A percentile compares a stretch with the other conserved stretches of the same genome.
These are phyloP conservation scores for Volucella bombylans DNA, from an alignment of 2,888 invertebrate species.

Conservation along the genomic window DNA sequence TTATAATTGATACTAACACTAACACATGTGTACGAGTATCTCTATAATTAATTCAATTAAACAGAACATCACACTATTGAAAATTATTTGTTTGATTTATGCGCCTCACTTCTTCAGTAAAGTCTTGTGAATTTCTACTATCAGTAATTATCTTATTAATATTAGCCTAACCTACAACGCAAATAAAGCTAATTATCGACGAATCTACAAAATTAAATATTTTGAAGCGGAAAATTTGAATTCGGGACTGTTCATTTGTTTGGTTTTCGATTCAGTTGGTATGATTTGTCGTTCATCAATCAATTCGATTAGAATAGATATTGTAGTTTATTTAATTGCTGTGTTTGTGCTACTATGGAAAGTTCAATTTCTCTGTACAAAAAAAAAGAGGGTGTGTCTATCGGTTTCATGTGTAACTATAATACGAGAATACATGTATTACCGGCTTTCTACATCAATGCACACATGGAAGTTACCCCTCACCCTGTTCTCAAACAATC, in stretches of 20 bases:
- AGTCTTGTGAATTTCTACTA: no score
- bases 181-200: neutral
- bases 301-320: neutral
- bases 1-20: no score
- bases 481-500: neutral
- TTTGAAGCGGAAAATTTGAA: neutral
- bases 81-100: no score
- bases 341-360: neutral
- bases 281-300: neutral
- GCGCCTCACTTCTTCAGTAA: no score
- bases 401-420: no score
- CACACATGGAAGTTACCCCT: constrained; percentile 9
- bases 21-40: no score
- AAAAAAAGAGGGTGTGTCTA: constrained; percentile 37
- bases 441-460: constrained; percentile 11
- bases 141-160: no score
- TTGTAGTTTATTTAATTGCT: neutral
- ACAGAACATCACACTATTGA: no score
- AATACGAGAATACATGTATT: neutral
- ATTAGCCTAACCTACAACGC: no score
- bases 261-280: neutral
- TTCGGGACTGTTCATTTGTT: neutral
- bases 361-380: neutral
- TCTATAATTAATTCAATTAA: no score
- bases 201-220: neutral